Evolutionary conservation across 2,113 vertebrate species (phyloP).

Genomic region (Solea solea): DNA sequence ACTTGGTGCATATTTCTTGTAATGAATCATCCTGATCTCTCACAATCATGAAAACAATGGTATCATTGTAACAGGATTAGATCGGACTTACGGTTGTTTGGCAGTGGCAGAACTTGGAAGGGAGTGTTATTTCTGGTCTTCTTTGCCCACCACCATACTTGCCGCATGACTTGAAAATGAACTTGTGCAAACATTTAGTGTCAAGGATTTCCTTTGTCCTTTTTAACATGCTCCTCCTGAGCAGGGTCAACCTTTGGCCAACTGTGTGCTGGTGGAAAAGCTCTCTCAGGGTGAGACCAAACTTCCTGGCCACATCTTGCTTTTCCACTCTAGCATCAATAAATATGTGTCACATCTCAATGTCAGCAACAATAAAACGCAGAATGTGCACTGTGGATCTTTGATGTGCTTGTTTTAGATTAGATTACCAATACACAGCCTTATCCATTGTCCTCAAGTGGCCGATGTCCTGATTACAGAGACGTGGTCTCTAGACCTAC

Average conservation of each 20-base stretch:
- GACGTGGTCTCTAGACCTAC: background rate
- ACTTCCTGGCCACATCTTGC: constrained; percentile 12
- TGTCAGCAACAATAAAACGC: constrained; percentile 11
- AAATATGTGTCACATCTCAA: constrained; percentile 5
- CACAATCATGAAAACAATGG: constrained; percentile 10
- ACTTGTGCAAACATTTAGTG: background rate
- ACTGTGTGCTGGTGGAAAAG: background rate
- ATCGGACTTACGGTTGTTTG: constrained; percentile 10
- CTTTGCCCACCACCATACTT: background rate
- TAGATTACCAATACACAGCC: background rate
- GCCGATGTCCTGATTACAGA: background rate
- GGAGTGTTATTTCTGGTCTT: constrained; percentile 3
- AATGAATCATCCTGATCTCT: constrained; percentile 32
- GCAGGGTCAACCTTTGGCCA: constrained; percentile 23
- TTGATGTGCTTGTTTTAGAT: background rate
- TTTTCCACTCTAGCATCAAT: constrained; percentile 7
- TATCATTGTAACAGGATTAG: constrained; percentile 16
- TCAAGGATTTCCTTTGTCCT: background rate
- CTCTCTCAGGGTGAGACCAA: background rate
- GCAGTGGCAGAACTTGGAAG: background rate
- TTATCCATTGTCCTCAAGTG: background rate
- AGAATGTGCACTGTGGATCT: background rate
- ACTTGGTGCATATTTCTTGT: background rate
- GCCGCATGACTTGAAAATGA: background rate
- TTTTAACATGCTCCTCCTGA: background rate